These are phyloP conservation scores for Cydia fagiglandana DNA, from an alignment of 1,140 invertebrate genomes.

Conservation along the genomic window DNA sequence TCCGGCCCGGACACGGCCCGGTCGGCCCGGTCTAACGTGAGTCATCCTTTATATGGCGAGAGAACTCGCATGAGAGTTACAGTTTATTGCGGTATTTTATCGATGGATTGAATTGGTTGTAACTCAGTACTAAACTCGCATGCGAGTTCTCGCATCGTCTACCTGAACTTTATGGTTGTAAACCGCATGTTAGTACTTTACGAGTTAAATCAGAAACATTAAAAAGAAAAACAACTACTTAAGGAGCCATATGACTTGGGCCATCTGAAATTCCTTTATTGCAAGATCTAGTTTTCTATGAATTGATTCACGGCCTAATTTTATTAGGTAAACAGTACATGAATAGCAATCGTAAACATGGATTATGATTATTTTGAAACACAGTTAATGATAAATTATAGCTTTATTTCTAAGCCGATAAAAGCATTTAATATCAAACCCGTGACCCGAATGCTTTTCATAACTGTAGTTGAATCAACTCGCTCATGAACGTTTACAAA, in stretches of 20 bases:
- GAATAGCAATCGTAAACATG: not conserved
- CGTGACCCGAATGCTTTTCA: slow-evolving; percentile 26
- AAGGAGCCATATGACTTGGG: too few species aligned
- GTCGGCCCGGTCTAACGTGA: too few species aligned
- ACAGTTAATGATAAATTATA: not conserved
- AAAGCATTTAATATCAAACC: not conserved
- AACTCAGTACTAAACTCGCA: too few species aligned
- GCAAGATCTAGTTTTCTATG: not conserved
- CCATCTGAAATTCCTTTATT: not conserved
- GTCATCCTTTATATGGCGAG: too few species aligned
- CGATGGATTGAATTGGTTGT: too few species aligned
- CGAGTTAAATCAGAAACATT: too few species aligned
- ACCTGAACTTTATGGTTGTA: too few species aligned
- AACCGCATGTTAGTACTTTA: too few species aligned
- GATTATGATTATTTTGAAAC: not conserved
- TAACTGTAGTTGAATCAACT: not conserved
- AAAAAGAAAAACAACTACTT: too few species aligned
- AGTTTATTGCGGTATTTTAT: too few species aligned
- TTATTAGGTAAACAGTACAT: not conserved
- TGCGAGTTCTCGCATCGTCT: too few species aligned
- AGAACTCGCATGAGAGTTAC: not conserved
- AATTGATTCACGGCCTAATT: not conserved
- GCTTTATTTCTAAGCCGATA: slow-evolving; percentile 2
- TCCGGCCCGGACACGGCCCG: too few species aligned
- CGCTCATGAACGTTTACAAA: slow-evolving; percentile 1